Evolutionary conservation across 2,888 invertebrate genomes (phyloP).

Genomic region (Macaria notata): DNA sequence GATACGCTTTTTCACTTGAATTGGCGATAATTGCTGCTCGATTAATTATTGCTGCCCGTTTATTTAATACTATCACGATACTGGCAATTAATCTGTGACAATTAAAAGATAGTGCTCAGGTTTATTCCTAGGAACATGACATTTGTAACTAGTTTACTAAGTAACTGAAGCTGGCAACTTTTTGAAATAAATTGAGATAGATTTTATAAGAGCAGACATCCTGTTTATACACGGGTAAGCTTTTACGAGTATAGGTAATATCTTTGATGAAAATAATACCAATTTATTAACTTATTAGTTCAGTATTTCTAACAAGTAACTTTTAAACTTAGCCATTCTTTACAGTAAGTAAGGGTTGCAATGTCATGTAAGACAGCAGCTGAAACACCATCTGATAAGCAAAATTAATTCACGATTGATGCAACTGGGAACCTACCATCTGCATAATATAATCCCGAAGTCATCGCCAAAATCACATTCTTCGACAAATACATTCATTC

Average conservation of each 20-base stretch:
- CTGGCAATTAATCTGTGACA: slow-evolving; percentile 17
- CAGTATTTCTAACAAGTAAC: no score
- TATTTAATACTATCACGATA: slow-evolving; percentile 44
- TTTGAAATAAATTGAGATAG: no score
- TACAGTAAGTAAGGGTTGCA: no score
- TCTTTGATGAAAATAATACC: no score
- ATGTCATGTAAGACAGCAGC: slow-evolving; percentile 27
- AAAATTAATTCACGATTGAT: slow-evolving; percentile 35
- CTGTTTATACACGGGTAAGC: no score
- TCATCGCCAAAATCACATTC: slow-evolving; percentile 33
- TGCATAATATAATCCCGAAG: slow-evolving; percentile 30
- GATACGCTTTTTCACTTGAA: slow-evolving; percentile 24
- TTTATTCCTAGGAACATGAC: not conserved
- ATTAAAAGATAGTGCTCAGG: slow-evolving; percentile 11
- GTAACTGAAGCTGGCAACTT: no score
- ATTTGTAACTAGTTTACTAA: not conserved
- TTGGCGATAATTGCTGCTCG: slow-evolving; percentile 55
- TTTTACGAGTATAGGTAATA: no score
- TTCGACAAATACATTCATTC: slow-evolving; percentile 27
- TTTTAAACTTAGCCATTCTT: no score
- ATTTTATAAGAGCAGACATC: no score
- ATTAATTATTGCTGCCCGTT: slow-evolving; percentile 62
- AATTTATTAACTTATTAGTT: no score
- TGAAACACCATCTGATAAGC: slow-evolving; percentile 30
- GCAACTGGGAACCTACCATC: slow-evolving; percentile 27